These are phyloP conservation scores for Bombus breviceps DNA, from an alignment of 1,140 invertebrate genomes.

Conservation along the genomic window DNA sequence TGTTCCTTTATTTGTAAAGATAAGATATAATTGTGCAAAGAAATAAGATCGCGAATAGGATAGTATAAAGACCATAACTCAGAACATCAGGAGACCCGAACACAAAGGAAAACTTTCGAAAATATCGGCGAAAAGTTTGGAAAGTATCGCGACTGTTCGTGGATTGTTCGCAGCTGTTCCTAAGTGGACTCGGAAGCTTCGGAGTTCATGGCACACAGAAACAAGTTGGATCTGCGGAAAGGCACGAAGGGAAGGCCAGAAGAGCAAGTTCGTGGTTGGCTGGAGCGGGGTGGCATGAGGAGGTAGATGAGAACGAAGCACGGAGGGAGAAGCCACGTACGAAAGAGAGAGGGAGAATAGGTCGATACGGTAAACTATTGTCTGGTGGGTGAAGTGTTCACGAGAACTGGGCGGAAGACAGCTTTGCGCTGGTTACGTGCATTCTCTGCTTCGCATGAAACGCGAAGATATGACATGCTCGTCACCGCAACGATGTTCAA, in stretches of 20 bases:
- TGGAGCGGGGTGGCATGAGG: slow-evolving; percentile 57
- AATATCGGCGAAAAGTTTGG: background rate
- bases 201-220: slow-evolving; percentile 72
- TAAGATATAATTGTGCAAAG: too few species aligned
- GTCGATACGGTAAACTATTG: slow-evolving; percentile 80
- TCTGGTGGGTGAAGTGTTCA: slow-evolving; percentile 76
- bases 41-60: background rate
- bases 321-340: slow-evolving; percentile 4
- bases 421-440: slow-evolving; percentile 65
- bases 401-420: slow-evolving; percentile 74
- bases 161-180: slow-evolving; percentile 62
- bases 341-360: slow-evolving; percentile 55
- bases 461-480: slow-evolving; percentile 46
- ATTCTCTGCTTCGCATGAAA: slow-evolving; percentile 53
- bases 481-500: slow-evolving; percentile 37
- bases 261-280: slow-evolving; percentile 68
- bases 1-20: too few species aligned
- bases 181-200: slow-evolving; percentile 71
- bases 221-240: slow-evolving; percentile 72
- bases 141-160: slow-evolving; percentile 32
- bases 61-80: too few species aligned
- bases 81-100: too few species aligned
- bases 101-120: background rate
- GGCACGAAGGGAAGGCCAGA: slow-evolving; percentile 71
- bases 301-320: slow-evolving; percentile 62